Evolutionary conservation across 2,797 vertebrate species (phyloP), one percentile per base, ranked within the genome.

Genomic region (Macropus fuliginosus): DNA sequence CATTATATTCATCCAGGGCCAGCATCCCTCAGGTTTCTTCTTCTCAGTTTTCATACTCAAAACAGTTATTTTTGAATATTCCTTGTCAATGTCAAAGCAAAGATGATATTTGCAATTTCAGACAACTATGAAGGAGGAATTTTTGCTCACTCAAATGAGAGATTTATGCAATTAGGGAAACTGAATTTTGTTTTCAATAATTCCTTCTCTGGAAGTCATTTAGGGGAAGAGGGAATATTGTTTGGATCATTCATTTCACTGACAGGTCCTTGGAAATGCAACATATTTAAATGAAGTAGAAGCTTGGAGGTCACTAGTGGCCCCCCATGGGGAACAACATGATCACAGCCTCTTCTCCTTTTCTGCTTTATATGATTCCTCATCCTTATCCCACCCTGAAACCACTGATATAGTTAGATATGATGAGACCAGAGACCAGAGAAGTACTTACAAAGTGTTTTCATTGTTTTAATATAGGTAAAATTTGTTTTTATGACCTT

Each of bases 81-180:
- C 11, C 16, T 91, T 59, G 54, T 52, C 46, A 93, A 27, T 91
- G 92, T 95, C 93, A 97, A 97, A 98, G 92, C 46, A 96, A 93
- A 97, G 50, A 95, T 29, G 91, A 95, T 93, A 55, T 21, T 55
- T 55, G 91, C 52, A 0, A 1, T 57, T 81, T 91, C 46, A 50
- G n/a, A 96, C 97, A 98, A 96, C 31, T 50, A 94, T 8, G 74
- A 8, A 46, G 56, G 55, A 66, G 95, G 29, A 91, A 81, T 95
- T 97, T 95, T 94, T 55, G 54, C 9, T 96, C 92, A 93, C 16
- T 54, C 40, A 87, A 66, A 9, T 0, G 40, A 95, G 57, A 57
- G 87, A 87, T 62, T 0, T 24, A 46, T 55, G 31, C 55, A 81
- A 46, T 81, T 46, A 46, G 74, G 74, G 74, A 81, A 46, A 81